Evolutionary conservation across 2,797 vertebrate species (phyloP), one percentile per base, ranked within the genome.

Genomic region (Intellagama lesueurii): DNA sequence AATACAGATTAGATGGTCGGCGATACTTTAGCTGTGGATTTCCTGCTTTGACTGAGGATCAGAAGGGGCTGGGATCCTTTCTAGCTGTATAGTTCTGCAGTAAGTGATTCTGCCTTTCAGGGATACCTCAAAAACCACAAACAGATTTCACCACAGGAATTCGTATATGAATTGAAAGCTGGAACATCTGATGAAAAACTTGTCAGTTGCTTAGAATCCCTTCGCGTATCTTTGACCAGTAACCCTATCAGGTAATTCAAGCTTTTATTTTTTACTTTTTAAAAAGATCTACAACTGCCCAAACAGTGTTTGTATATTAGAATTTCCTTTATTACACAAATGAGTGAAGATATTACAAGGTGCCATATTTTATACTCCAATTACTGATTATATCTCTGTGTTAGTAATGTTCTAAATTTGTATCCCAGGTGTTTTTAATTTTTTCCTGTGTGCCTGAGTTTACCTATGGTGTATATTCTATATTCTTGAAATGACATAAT

Each of bases 181-280:
- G 98, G 97, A 69, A 97, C 96, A 93, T 97, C 96, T 66, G 98
- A 99, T 83, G 99, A 99, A 96, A 98, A 98, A 88, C 97, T 99
- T 77, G 96, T 98, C 94, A 97, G 96, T 87, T 99, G 98, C 95
- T 96, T 99, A 83, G 99, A 99, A 94, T 99, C 99, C 68, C 97
- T 99, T 80, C 97, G 98, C 1, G 98, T 99, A 66, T 99, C 98
- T 87, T 97, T 99, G 92, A 99, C 98, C 95, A 99, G 98, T 96
- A 99, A 99, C 94, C 98, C 99, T 95, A 99, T 99, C 97, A 99
- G 99, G 99, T 99, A 99, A 89, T 75, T 66, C 11, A 69, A 82
- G 64, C 26, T 26, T 19, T 82, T 70, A 2, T 7, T 28, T 40
- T 47, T 14, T 44, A 4, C 3, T 14, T 17, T 16, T 4, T 19